A percentile compares a stretch with the other conserved stretches of the same genome.
These are phyloP conservation scores for Drosophila ezoana DNA, from an alignment of 2,888 invertebrate genomes.

Conservation along the genomic window DNA sequence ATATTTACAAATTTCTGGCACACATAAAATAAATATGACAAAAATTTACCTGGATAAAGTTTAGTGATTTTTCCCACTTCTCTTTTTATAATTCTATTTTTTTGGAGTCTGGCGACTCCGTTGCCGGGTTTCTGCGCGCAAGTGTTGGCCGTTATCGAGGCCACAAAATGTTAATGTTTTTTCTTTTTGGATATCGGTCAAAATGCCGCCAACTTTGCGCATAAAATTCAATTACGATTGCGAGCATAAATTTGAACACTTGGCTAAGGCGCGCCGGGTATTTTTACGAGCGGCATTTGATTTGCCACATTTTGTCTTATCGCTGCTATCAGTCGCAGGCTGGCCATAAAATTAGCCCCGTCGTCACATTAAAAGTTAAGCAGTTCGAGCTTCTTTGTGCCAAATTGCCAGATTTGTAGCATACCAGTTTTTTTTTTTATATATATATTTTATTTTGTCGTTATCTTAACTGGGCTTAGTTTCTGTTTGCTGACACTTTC, in stretches of 20 bases:
- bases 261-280: slow-evolving; percentile 14
- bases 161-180: slow-evolving; percentile 32
- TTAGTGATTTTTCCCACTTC: slow-evolving; percentile 5
- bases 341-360: slow-evolving; percentile 64
- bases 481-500: slow-evolving; percentile 23
- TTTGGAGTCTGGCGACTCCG: neutral
- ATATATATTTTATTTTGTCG: no score
- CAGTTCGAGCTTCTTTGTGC: slow-evolving; percentile 29
- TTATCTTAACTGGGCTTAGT: neutral
- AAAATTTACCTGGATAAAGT: slow-evolving; percentile 49
- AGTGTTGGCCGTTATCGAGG: slow-evolving; percentile 44
- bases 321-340: slow-evolving; percentile 62
- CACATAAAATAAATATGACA: slow-evolving; percentile 15
- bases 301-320: slow-evolving; percentile 54
- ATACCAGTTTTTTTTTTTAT: slow-evolving; percentile 14
- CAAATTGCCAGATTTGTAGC: slow-evolving; percentile 44
- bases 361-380: slow-evolving; percentile 60
- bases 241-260: slow-evolving; percentile 68
- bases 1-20: slow-evolving; percentile 2
- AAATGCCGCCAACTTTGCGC: slow-evolving; percentile 59
- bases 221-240: slow-evolving; percentile 77
- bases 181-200: slow-evolving; percentile 14
- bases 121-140: slow-evolving; percentile 37
- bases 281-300: slow-evolving; percentile 55
- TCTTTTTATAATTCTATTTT: neutral